phyloP scores from a whole-genome alignment of 1,140 invertebrate species.

The Drosophila cardini region DNA sequence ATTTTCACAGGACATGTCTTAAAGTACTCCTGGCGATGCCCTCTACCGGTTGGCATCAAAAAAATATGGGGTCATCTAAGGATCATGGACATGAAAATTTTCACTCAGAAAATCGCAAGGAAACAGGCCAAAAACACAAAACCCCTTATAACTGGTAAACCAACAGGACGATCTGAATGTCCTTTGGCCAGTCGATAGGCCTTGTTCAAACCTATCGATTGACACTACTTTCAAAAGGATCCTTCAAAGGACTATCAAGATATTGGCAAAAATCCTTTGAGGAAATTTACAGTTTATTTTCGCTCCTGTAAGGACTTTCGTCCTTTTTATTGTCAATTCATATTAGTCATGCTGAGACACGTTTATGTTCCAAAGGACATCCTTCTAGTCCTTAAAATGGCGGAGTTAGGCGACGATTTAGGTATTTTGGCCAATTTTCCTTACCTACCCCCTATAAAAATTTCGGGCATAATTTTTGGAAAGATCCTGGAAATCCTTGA shows the following conservation, averaged over 20 bases:
- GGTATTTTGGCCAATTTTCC: neutral
- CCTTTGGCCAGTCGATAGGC: conserved; percentile 3
- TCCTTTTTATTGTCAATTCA: neutral
- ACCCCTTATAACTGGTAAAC: neutral
- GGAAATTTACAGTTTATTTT: neutral
- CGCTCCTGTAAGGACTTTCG: neutral
- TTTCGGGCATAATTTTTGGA: neutral
- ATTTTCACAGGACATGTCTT: neutral
- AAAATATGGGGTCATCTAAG: conserved; percentile 7
- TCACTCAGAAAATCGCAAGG: neutral
- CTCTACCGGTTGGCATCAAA: conserved; percentile 2
- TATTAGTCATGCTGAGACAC: no score
- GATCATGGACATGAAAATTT: neutral
- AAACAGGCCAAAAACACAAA: neutral
- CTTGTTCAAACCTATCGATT: neutral
- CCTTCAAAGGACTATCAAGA: neutral
- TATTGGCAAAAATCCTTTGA: neutral
- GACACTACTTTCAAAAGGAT: neutral
- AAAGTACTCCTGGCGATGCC: neutral
- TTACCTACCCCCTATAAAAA: neutral
- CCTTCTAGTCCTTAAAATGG: neutral
- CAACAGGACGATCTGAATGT: neutral
- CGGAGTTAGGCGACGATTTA: neutral
- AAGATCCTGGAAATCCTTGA: neutral
- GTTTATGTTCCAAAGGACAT: neutral